Base-by-base conservation (phyloP, 1,140 invertebrate genomes). In the Chrysomallon squamiferum region DNA sequence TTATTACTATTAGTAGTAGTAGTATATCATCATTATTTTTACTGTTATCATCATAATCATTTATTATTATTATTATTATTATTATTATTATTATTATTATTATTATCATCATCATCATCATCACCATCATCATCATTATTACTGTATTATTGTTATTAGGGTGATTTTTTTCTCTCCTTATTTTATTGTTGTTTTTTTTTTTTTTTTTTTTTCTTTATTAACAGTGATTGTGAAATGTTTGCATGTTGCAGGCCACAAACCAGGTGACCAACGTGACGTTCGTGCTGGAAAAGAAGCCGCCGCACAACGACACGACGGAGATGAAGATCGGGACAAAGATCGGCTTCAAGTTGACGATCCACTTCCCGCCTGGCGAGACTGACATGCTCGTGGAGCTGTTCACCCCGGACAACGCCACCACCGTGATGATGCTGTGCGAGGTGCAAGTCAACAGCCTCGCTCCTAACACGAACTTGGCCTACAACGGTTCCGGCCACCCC, bases 381-480 rank as follows among this genome's bases (percentile, higher is more conserved):
- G 82, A 83, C 57, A 78, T 85, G 64, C 59, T 68, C 9, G 77
- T 85, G 9, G 84, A 85, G 66, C 56, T 85, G 32, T 85, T 85
- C 58, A 76, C 84, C 0, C 82, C 84, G 20, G 81, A 82, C 57
- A 81, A 81, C 52, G 69, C 71, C 22, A 74, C 66, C 11, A 78
- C 78, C 9, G 70, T 82, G 4, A 83, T 84, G 79, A 76, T 80
- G 59, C 58, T 85, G 25, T 84, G 83, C 67, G 74, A 80, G 38
- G 79, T 83, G 5, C 49, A 32, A 4, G 75, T 85, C 6, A 41
- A 22, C 13, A 49, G 47, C 4, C 56, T 73, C 9, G 76, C 76
- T 1, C 38, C 22, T 1, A 79, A 76, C 59, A 62, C 78, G 1
- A 13, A 27, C 9, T 13, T 35, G 15, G 6, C 5, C 35, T 38